A percentile compares a stretch with the other conserved stretches of the same genome.
phyloP scores from a whole-genome alignment of 2,888 invertebrate species.

The Epistrophe grossulariae region DNA sequence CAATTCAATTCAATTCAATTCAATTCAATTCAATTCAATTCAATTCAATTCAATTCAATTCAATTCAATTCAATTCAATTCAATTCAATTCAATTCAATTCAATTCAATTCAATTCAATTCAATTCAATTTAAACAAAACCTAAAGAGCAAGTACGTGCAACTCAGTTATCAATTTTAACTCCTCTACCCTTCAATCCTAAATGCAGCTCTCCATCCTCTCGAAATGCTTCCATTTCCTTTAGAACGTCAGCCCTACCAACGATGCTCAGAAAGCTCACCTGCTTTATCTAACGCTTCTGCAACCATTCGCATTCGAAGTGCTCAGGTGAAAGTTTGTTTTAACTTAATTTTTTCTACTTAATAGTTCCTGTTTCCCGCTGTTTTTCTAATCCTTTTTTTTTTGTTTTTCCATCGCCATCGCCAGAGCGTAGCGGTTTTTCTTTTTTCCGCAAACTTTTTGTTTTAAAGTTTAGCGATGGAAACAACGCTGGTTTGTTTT shows the following conservation, averaged over 20 bases:
- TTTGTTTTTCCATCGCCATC: not conserved
- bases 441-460: constrained; percentile 45
- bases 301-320: constrained; percentile 28
- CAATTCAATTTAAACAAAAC: too few species aligned
- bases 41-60: too few species aligned
- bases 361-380: constrained; percentile 31
- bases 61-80: too few species aligned
- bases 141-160: not conserved
- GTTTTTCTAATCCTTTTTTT: constrained; percentile 32
- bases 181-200: not conserved
- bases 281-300: constrained; percentile 21
- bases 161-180: not conserved
- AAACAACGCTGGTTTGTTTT: constrained; percentile 20
- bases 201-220: not conserved
- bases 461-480: constrained; percentile 24
- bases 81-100: too few species aligned
- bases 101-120: too few species aligned
- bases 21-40: too few species aligned
- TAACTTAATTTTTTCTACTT: constrained; percentile 13
- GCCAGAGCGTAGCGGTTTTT: not conserved
- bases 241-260: too few species aligned
- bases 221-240: not conserved
- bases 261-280: constrained; percentile 2
- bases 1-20: too few species aligned
- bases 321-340: constrained; percentile 53